phyloP scores from a whole-genome alignment of 2,888 invertebrate species.

The Drosophila birchii region DNA sequence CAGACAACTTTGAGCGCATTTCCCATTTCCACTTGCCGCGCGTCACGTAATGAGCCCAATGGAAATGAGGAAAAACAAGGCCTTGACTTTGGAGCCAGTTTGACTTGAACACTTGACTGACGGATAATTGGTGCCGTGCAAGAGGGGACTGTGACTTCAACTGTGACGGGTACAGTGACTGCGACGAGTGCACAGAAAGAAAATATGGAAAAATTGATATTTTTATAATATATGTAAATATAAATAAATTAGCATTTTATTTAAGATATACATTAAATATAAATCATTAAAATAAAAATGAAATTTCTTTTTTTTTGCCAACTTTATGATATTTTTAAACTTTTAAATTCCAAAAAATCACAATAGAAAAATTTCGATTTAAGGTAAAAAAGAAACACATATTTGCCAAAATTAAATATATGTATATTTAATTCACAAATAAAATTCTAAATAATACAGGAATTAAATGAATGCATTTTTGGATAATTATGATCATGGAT shows the following conservation, averaged over 20 bases:
- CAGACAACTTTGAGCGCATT: conserved; percentile 34
- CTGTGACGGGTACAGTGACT: conserved; percentile 40
- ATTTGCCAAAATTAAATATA: no score
- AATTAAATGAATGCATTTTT: no score
- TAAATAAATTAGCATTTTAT: not conserved
- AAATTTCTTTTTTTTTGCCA: not conserved
- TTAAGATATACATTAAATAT: no score
- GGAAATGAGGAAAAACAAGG: conserved; percentile 63
- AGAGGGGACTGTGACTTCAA: conserved; percentile 26
- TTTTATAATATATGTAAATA: not conserved
- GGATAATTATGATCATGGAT: no score
- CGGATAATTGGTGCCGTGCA: conserved; percentile 16
- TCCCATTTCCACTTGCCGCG: conserved; percentile 22
- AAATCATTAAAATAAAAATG: no score
- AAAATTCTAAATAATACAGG: no score
- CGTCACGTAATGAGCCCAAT: conserved; percentile 44
- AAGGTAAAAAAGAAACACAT: no score
- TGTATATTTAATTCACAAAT: no score
- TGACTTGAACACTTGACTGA: conserved; percentile 35
- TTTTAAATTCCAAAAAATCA: not conserved
- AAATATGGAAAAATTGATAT: not conserved
- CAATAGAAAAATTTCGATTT: not conserved
- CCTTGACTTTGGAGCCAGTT: conserved; percentile 65
- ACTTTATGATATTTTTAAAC: not conserved
- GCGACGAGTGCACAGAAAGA: not conserved